A percentile compares a stretch with the other conserved stretches of the same genome.
Conservation (phyloP, 2,113 vertebrate genomes). For the Urocynchramus pylzowi region DNA sequence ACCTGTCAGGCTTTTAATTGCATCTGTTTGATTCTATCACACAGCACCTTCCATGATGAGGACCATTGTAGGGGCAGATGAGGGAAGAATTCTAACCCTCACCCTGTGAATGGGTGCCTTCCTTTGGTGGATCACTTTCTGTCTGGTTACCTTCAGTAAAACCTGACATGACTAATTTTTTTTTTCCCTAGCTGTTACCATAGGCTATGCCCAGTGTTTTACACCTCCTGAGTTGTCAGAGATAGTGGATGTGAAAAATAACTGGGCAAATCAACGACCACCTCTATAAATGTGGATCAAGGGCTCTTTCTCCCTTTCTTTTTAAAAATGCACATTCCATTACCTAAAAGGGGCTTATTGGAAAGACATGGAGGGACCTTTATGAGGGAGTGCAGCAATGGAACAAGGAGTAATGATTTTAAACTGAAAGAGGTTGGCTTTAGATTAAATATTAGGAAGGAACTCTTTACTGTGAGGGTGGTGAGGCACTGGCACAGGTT, state of each 20-base stretch:
- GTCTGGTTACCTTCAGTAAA: not conserved
- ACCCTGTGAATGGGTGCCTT: not conserved
- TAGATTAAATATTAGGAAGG: not conserved
- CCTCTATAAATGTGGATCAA: not conserved
- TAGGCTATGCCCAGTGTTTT: not conserved
- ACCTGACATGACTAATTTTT: not conserved
- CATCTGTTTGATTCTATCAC: not conserved
- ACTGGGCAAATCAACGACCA: not conserved
- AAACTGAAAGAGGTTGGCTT: not conserved
- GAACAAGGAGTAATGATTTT: not conserved
- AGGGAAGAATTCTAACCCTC: not conserved
- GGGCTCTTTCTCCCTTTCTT: not conserved
- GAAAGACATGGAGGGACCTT: fast-evolving
- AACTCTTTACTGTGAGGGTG: not conserved
- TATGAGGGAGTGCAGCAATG: not conserved
- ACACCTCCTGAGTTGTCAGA: not conserved
- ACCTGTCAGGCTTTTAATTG: not conserved
- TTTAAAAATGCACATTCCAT: not conserved
- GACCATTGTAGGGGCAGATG: not conserved
- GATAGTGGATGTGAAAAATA: not conserved
- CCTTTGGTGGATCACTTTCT: not conserved
- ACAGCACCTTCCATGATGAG: not conserved
- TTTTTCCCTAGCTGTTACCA: not conserved
- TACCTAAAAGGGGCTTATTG: not conserved
- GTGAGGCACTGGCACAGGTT: not conserved